Conservation (phyloP, 30 jellyfish, hydroid and myxozoan genomes). For the Hydra vulgaris region DNA sequence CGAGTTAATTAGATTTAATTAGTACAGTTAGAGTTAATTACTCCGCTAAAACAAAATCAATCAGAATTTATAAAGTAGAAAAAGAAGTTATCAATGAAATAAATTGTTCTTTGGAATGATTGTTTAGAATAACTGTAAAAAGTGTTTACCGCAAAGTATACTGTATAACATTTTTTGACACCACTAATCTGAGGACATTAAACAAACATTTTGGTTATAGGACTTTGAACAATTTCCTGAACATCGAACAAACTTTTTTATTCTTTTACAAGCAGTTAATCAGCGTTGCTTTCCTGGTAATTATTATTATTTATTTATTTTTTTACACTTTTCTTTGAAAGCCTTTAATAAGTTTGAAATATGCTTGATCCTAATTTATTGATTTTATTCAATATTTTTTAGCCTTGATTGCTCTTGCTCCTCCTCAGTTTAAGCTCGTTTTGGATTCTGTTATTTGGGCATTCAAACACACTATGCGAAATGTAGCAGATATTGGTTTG, state of each 20-base stretch:
- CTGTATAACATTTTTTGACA: no score
- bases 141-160: no score
- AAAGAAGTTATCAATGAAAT: no score
- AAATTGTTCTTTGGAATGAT: no score
- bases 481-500: constrained; percentile 71
- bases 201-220: constrained; percentile 19
- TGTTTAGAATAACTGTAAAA: no score
- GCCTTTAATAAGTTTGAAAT: no score
- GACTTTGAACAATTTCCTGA: constrained; percentile 98
- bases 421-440: constrained; percentile 90
- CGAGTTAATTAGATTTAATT: no score
- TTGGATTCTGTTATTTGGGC: constrained; percentile 97
- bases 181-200: no score
- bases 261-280: constrained; percentile 79
- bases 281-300: constrained; percentile 93
- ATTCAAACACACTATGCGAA: constrained; percentile 95
- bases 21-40: no score
- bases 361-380: not conserved
- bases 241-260: constrained; percentile 91
- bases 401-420: constrained; percentile 86
- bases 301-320: not conserved
- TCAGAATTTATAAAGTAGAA: no score
- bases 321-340: not conserved
- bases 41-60: no score
- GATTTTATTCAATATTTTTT: not conserved